phyloP scores from a whole-genome alignment of 2,113 vertebrate genomes.

The Pithys albifrons region DNA sequence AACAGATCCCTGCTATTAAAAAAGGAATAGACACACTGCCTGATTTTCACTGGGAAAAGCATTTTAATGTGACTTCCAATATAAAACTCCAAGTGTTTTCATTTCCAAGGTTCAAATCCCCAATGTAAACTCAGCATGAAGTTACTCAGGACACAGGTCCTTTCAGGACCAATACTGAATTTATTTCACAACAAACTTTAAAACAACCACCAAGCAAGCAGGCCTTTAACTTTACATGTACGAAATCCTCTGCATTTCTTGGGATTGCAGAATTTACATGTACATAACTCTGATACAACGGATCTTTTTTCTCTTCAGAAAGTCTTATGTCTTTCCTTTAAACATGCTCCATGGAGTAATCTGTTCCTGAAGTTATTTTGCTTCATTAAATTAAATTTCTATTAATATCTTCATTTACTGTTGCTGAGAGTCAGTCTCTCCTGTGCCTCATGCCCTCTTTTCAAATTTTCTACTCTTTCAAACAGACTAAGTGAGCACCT shows the following conservation, averaged over 20 bases:
- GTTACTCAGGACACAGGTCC: not conserved
- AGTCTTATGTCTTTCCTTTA: not conserved
- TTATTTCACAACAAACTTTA: not conserved
- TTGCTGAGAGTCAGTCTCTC: not conserved
- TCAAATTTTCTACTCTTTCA: constrained; percentile 4
- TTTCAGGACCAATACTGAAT: not conserved
- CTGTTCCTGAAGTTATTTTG: not conserved
- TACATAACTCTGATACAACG: not conserved
- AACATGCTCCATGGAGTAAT: not conserved
- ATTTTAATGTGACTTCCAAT: not conserved
- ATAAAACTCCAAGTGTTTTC: not conserved
- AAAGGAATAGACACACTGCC: not conserved
- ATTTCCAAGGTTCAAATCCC: not conserved
- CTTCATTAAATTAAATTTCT: constrained; percentile 22
- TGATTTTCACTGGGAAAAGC: not conserved
- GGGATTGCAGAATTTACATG: not conserved
- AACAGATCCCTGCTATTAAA: not conserved
- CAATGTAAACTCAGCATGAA: not conserved
- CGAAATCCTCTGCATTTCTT: not conserved
- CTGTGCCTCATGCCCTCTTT: not conserved
- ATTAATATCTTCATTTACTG: not conserved
- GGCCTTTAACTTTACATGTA: not conserved
- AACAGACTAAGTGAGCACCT: not conserved
- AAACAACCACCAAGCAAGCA: not conserved
- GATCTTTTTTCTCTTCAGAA: not conserved